phyloP scores from a whole-genome alignment of 2,113 vertebrate species.

The Tragelaphus imberbis region DNA sequence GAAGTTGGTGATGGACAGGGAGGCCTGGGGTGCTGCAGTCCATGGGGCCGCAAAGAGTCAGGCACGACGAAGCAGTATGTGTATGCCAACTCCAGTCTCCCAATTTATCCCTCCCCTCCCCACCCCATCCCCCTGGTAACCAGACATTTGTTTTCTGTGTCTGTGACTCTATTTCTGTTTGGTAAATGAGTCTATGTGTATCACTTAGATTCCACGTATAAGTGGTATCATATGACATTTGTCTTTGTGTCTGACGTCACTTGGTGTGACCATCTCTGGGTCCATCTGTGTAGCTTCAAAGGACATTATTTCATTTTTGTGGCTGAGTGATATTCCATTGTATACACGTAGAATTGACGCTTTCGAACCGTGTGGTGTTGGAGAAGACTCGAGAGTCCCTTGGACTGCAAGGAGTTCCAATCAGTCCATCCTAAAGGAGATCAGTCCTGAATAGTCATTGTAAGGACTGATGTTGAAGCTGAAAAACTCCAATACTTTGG shows the following conservation, averaged over 20 bases:
- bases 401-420: too few relatives aligned
- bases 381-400: too few relatives aligned
- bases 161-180: not conserved
- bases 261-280: not conserved
- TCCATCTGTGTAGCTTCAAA: not conserved
- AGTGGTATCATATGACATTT: not conserved
- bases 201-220: not conserved
- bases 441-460: too few relatives aligned
- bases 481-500: too few relatives aligned
- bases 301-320: not conserved
- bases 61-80: rapidly evolving
- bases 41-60: rapidly evolving
- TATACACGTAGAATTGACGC: rapidly evolving
- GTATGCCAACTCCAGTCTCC: not conserved
- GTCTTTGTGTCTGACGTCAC: not conserved
- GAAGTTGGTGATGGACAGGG: not conserved
- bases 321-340: not conserved
- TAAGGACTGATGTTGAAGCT: too few relatives aligned
- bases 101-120: not conserved
- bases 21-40: rapidly evolving
- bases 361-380: too few relatives aligned
- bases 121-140: not conserved
- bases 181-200: not conserved
- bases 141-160: not conserved
- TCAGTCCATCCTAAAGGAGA: too few relatives aligned